phyloP scores from a whole-genome alignment of 2,888 invertebrate genomes.

The Diaperis boleti region DNA sequence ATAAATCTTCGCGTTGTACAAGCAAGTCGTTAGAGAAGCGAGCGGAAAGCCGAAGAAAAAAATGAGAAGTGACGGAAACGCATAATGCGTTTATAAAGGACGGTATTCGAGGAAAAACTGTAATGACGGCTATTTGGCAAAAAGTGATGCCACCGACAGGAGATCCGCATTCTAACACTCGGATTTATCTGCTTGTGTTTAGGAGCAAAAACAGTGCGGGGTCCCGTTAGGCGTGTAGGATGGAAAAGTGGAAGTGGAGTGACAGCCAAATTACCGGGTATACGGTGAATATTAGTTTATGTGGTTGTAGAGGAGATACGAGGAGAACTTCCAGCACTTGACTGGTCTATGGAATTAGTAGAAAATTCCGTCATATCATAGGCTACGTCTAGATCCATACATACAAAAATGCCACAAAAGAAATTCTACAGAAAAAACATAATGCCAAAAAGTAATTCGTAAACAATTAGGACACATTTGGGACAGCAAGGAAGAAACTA shows the following conservation, averaged over 20 bases:
- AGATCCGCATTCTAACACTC: slow-evolving; percentile 32
- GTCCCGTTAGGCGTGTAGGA: slow-evolving; percentile 15
- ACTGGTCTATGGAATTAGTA: too few relatives aligned
- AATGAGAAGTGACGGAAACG: slow-evolving; percentile 14
- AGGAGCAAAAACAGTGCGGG: slow-evolving; percentile 10
- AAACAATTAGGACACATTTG: too few relatives aligned
- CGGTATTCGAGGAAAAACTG: slow-evolving; percentile 14
- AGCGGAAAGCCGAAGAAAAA: background rate
- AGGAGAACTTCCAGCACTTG: too few relatives aligned
- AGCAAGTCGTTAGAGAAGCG: too few relatives aligned
- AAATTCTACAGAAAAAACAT: too few relatives aligned
- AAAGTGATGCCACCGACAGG: slow-evolving; percentile 12
- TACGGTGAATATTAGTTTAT: background rate
- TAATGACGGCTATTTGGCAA: slow-evolving; percentile 29
- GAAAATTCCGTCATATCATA: too few relatives aligned
- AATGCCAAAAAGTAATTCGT: too few relatives aligned
- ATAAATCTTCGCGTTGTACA: too few relatives aligned
- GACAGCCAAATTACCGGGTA: slow-evolving; percentile 14
- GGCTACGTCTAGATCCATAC: too few relatives aligned
- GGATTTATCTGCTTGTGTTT: slow-evolving; percentile 4
- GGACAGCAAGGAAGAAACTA: too few relatives aligned
- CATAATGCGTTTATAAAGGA: slow-evolving; percentile 27
- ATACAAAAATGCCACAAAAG: too few relatives aligned
- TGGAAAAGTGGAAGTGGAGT: slow-evolving; percentile 6
- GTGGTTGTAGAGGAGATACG: too few relatives aligned